Base-by-base conservation (phyloP, 2,888 invertebrate genomes). In the Brachypalpus laphriformis region DNA sequence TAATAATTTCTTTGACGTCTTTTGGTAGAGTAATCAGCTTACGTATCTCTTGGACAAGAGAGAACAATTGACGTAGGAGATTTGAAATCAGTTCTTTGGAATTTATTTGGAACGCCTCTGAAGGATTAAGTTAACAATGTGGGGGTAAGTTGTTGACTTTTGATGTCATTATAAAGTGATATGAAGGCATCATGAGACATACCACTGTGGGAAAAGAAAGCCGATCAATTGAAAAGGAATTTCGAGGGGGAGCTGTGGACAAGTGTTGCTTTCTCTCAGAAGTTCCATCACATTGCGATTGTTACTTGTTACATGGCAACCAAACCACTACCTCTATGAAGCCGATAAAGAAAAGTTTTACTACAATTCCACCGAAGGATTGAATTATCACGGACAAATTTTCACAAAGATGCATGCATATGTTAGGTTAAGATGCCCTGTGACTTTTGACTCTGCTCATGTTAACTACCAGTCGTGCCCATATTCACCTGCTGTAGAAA, bases 1-100 rank as follows among this genome's bases (percentile, higher is more conserved):
- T 25, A n/a, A 45, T 11, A n/a, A 45, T 11, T 42, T 42, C 42
- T 16, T 28, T 56, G 45, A 68, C 56, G 40, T 56, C 56, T 25
- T 56, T 40, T 42, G 9, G 28, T 18, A 9, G 16, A 61, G 45
- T 42, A 37, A 66, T 51, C 37, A 47, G 20, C 25, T 40, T 40
- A 40, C 7, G 40, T 6, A 14, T 3, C 14, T 40, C 14, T 14
- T 51, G 20, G 14, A 9, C 11, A 9, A 6, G 9, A 25, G 9
- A 25, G 20, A 16, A 16, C 28, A 3, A 14, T 25, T 37, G 45
- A 71, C 45, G 42, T 28, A 47, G 3, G 37, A 20, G 11, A 22
- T 9, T 9, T 37, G 28, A 4, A 34, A 22, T 18, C 2, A 40
- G 3, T 31, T 28, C 6, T 18, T 3, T 7, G 4, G 7, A 16